Conservation (phyloP, 2,888 invertebrate species). For the Helicoverpa assulta region DNA sequence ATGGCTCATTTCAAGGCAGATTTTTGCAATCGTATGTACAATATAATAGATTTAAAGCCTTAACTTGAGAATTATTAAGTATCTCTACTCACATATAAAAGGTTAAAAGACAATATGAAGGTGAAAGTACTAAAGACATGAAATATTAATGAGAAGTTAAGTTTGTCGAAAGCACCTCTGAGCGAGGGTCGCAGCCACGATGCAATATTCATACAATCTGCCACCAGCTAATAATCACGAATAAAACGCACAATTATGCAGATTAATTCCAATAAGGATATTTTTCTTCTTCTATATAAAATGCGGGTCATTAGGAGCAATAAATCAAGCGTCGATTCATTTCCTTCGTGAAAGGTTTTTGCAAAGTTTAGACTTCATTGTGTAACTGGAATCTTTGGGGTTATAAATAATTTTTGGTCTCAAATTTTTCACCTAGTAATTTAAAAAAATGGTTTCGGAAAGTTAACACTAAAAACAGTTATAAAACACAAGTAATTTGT, state of each 20-base stretch:
- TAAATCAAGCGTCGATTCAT: slow-evolving; percentile 30
- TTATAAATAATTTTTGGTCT: neutral
- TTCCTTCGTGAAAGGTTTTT: slow-evolving; percentile 14
- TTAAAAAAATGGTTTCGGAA: neutral
- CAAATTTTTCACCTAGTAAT: neutral
- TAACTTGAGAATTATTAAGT: slow-evolving; percentile 40
- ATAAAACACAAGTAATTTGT: neutral
- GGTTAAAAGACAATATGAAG: slow-evolving; percentile 40
- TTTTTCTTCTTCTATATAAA: slow-evolving; percentile 41
- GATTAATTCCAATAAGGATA: slow-evolving; percentile 31
- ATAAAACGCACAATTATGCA: slow-evolving; percentile 31
- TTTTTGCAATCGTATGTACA: neutral
- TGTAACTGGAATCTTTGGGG: slow-evolving; percentile 1
- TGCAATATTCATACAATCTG: slow-evolving; percentile 60
- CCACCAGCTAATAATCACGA: slow-evolving; percentile 32
- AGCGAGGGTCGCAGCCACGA: slow-evolving; percentile 18
- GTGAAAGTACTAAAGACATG: slow-evolving; percentile 26
- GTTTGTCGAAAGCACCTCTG: slow-evolving; percentile 10
- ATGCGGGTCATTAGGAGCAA: slow-evolving; percentile 44
- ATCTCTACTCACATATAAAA: slow-evolving; percentile 11
- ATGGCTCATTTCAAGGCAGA: slow-evolving; percentile 20
- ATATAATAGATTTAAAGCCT: slow-evolving; percentile 32
- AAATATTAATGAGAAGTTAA: slow-evolving; percentile 37
- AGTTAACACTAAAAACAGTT: neutral
- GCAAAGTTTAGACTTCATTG: slow-evolving; percentile 31